These are phyloP conservation scores for Falco concolor DNA, from an alignment of 2,797 vertebrate genomes.

Conservation along the genomic window DNA sequence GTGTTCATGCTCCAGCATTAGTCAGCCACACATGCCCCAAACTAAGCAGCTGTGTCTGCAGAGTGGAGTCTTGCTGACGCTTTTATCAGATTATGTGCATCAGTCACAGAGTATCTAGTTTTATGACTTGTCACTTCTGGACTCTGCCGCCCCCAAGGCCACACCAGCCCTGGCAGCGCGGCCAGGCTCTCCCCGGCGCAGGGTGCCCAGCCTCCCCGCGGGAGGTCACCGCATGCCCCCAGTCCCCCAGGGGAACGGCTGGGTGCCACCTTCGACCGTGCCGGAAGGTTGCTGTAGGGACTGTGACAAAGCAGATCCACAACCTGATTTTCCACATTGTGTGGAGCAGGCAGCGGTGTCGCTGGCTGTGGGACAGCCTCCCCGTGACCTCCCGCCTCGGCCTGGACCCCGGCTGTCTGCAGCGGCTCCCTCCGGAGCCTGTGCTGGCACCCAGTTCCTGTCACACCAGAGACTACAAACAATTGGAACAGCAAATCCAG, in stretches of 20 bases:
- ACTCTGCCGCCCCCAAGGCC: accelerated
- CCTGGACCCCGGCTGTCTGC: background rate
- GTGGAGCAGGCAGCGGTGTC: background rate
- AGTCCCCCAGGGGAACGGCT: accelerated
- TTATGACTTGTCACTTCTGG: background rate
- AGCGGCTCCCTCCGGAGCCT: background rate
- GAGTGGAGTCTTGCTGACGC: background rate
- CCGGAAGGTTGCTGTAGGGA: background rate
- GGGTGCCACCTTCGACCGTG: background rate
- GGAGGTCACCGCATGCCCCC: background rate
- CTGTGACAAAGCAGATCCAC: background rate
- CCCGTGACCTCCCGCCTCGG: background rate
- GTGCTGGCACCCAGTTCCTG: accelerated
- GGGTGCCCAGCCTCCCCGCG: background rate
- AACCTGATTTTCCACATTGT: background rate
- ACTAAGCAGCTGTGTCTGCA: background rate
- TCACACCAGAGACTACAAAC: background rate
- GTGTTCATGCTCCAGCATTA: accelerated
- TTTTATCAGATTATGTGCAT: background rate
- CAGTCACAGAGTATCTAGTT: background rate
- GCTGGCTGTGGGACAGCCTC: background rate
- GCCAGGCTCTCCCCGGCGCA: background rate
- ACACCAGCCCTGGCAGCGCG: background rate
- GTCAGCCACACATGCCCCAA: background rate
- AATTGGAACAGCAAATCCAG: background rate